Evolutionary conservation across 2,113 vertebrate species (phyloP).

Genomic region (Cairina moschata): DNA sequence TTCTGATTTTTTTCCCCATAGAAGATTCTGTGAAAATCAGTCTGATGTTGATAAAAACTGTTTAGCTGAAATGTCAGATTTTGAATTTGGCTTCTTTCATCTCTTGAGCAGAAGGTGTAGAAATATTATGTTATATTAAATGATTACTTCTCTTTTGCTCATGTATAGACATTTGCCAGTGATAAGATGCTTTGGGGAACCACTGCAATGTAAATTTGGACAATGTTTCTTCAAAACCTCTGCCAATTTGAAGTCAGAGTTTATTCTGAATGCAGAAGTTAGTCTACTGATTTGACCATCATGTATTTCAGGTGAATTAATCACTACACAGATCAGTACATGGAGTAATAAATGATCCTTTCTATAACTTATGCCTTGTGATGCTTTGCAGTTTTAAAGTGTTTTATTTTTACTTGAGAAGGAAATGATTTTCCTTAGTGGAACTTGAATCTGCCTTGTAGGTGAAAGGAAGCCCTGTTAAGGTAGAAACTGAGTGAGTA

Average conservation of each 20-base stretch:
- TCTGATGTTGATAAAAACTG: not conserved
- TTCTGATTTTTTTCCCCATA: not conserved
- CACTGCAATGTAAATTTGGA: not conserved
- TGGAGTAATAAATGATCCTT: not conserved
- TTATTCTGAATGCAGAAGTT: not conserved
- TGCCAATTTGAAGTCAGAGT: not conserved
- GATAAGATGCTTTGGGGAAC: not conserved
- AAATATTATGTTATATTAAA: not conserved
- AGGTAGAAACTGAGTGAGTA: not conserved
- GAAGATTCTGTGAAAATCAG: not conserved
- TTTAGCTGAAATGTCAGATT: constrained; percentile 4
- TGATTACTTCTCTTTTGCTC: not conserved
- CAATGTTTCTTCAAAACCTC: not conserved
- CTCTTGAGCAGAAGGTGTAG: not conserved
- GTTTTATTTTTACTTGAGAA: not conserved
- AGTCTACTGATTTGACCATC: not conserved
- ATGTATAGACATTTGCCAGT: not conserved
- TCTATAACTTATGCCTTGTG: not conserved
- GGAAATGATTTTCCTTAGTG: not conserved
- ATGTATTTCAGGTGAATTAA: not conserved
- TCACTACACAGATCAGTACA: not conserved
- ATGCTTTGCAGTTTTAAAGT: rapidly evolving
- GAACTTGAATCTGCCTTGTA: not conserved
- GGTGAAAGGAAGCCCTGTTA: not conserved
- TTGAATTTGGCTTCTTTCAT: not conserved